Percentiles rank a stretch among this genome's conserved stretches.
phyloP scores from a whole-genome alignment of 35 echinoderm and acorn worm species.

The Lytechinus variegatus region DNA sequence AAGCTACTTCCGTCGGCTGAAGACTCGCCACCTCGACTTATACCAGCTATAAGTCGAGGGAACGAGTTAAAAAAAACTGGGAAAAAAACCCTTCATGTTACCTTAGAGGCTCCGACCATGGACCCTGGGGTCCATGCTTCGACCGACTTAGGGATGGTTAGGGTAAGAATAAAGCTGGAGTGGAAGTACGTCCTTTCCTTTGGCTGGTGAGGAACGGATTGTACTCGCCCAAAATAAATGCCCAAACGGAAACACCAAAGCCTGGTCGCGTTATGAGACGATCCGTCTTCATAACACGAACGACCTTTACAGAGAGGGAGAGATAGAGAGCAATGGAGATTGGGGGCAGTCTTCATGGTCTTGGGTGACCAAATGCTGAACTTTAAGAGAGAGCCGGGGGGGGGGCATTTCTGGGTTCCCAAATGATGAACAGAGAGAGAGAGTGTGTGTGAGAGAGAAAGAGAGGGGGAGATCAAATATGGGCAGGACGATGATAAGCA shows the following conservation, averaged over 20 bases:
- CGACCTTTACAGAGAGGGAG: slow-evolving; percentile 3
- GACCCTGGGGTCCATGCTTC: too few species aligned
- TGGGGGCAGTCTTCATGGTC: neutral
- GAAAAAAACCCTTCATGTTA: too few species aligned
- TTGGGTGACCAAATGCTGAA: neutral
- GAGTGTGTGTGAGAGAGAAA: neutral
- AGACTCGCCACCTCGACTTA: too few species aligned
- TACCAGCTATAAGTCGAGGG: too few species aligned
- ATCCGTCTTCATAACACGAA: slow-evolving; percentile 32
- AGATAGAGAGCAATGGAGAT: too few species aligned
- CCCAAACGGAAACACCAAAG: slow-evolving; percentile 9
- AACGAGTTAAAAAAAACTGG: too few species aligned
- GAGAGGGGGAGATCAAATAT: neutral
- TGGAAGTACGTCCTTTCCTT: neutral
- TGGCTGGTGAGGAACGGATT: neutral
- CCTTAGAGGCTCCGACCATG: too few species aligned
- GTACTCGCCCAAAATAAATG: slow-evolving; percentile 4
- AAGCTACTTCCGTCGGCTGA: too few species aligned
- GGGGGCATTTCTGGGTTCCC: neutral
- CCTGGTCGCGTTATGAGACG: neutral
- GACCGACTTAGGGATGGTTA: too few species aligned
- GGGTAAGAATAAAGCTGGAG: neutral
- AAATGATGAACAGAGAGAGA: slow-evolving; percentile 10
- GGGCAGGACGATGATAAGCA: too few species aligned
- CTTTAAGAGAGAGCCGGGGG: neutral